Conservation (phyloP, 2,797 vertebrate genomes). For the Danio choprae region DNA sequence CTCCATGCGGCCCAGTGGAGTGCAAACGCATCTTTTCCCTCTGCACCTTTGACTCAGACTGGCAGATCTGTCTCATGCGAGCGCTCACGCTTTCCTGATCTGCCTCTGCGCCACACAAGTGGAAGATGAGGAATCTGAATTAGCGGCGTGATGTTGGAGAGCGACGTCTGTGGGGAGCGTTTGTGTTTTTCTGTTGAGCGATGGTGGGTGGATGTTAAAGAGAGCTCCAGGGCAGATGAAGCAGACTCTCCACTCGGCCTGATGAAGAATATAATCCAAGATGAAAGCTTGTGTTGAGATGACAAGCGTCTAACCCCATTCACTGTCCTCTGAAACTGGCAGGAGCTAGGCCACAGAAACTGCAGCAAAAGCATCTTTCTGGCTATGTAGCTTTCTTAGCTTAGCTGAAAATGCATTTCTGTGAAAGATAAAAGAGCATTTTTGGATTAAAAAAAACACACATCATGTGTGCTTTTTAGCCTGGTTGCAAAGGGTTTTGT, state of each 20-base stretch:
- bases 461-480: background rate
- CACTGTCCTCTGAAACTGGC: constrained; percentile 25
- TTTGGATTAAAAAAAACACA: background rate
- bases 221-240: constrained; percentile 38
- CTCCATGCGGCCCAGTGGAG: background rate
- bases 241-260: constrained; percentile 32
- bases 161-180: constrained; percentile 25
- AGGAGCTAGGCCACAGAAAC: constrained; percentile 32
- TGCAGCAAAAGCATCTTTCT: constrained; percentile 39
- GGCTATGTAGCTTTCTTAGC: constrained; percentile 9
- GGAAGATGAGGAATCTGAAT: constrained; percentile 41
- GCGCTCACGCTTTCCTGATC: constrained; percentile 23
- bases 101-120: constrained; percentile 36
- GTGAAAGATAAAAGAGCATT: constrained; percentile 18
- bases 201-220: constrained; percentile 44
- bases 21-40: constrained; percentile 25
- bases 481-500: background rate
- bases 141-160: constrained; percentile 31
- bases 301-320: constrained; percentile 35
- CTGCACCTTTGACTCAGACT: constrained; percentile 24
- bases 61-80: constrained; percentile 37
- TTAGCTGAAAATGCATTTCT: constrained; percentile 7
- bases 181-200: background rate
- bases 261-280: constrained; percentile 55
- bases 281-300: constrained; percentile 53